phyloP scores from a whole-genome alignment of 2,888 invertebrate genomes.

The Ichneumon xanthorius region DNA sequence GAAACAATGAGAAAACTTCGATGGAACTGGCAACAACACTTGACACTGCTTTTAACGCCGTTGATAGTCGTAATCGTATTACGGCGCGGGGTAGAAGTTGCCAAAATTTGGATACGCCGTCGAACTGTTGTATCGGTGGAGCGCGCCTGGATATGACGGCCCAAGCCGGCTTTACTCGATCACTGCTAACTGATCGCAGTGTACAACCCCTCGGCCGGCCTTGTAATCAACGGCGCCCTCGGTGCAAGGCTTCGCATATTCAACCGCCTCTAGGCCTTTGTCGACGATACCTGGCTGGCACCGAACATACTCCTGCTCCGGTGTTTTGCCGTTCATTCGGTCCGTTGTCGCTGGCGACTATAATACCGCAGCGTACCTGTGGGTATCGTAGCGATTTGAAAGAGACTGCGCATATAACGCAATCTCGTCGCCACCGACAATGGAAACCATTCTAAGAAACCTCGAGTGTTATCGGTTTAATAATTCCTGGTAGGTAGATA shows the following conservation, averaged over 20 bases:
- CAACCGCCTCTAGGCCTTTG: constrained; percentile 49
- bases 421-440: constrained; percentile 42
- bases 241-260: constrained; percentile 46
- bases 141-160: constrained; percentile 3
- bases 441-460: constrained; percentile 48
- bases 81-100: neutral
- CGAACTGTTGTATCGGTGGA: neutral
- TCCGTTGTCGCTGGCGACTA: constrained; percentile 24
- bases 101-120: neutral
- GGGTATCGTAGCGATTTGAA: constrained; percentile 54
- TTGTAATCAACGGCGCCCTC: constrained; percentile 55
- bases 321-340: constrained; percentile 44
- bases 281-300: constrained; percentile 33
- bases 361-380: constrained; percentile 17
- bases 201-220: constrained; percentile 37
- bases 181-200: constrained; percentile 54
- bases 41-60: neutral
- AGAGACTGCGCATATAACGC: constrained; percentile 31
- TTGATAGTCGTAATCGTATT: neutral
- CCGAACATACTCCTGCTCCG: constrained; percentile 1
- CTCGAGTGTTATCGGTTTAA: constrained; percentile 34
- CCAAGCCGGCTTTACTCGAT: constrained; percentile 38
- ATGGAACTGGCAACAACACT: neutral
- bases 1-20: neutral
- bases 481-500: constrained; percentile 16